Evolutionary conservation across 2,888 invertebrate species (phyloP), one percentile per base, ranked within the genome.

Genomic region (Lochmaea capreae): DNA sequence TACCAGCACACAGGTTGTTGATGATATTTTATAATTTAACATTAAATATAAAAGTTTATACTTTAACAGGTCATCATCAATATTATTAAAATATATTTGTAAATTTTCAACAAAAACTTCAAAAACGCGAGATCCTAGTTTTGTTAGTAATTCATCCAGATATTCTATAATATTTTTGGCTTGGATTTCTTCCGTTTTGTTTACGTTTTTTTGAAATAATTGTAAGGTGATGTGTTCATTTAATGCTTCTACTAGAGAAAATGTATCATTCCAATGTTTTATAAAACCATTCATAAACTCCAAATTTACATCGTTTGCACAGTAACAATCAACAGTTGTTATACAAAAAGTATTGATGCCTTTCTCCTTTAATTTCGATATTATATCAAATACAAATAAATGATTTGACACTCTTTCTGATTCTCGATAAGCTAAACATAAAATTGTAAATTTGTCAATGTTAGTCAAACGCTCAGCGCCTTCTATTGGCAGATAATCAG

Each of bases 201-300:
- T 57, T 18, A 22, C 22, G 39, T 57, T 58, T 69, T 66, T 46
- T 33, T 14, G 52, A 16, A 75, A 46, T 1, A 75, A 33, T 22
- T 68, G 46, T 14, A 75, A 69, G 5, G 65, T n/a, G 6, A 75
- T 33, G 33, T 65, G 43, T 49, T 75, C 65, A 39, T 75, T 18
- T 14, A 75, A 62, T 58, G 69, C 58, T 43, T 75, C 71, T 43
- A 43, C 26, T 8, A 62, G 46, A 14, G 66, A 62, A 42, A 69
- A 71, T 46, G 52, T 39, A 33, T 69, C 49, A 14, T 42, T 49
- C 69, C 69, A 69, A 69, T 69, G 61, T 52, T 62, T 39, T 39
- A 69, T 33, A 54, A 62, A 69, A 39, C 26, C 18, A 9, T 52
- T 14, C 6, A 69, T 52, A 33, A 69, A 62, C 9, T 62, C 11